Conservation (phyloP, 2,888 invertebrate genomes). For the Tenthredo scrophulariae region DNA sequence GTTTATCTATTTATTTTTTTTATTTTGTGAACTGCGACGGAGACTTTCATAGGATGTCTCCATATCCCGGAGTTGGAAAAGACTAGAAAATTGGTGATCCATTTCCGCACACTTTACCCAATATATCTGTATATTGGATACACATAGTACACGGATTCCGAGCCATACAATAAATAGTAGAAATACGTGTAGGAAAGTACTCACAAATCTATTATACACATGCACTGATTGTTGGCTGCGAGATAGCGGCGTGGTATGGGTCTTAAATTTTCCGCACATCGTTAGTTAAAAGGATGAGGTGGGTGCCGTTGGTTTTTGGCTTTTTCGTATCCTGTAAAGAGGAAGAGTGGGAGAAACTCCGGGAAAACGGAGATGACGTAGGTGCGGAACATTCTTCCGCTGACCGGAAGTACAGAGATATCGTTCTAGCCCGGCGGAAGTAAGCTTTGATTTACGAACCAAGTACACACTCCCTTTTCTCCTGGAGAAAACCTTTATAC, state of each 20-base stretch:
- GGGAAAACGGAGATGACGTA: constrained; percentile 65
- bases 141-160: neutral
- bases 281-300: constrained; percentile 23
- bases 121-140: neutral
- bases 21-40: neutral
- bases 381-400: constrained; percentile 57
- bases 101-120: neutral
- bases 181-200: neutral
- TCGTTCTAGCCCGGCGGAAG: constrained; percentile 65
- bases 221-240: neutral
- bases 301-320: constrained; percentile 24
- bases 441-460: constrained; percentile 65
- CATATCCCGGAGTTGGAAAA: neutral
- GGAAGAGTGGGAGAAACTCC: constrained; percentile 44
- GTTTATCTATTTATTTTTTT: no score
- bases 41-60: neutral
- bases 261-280: constrained; percentile 27
- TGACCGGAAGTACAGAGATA: constrained; percentile 67
- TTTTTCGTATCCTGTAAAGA: constrained; percentile 18
- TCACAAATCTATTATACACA: neutral
- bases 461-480: constrained; percentile 60
- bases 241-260: neutral
- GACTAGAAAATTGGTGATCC: neutral
- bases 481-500: constrained; percentile 32
- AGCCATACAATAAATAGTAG: constrained; percentile 1